phyloP scores from a whole-genome alignment of 1,140 invertebrate species.

The Lasaia peninsularis region DNA sequence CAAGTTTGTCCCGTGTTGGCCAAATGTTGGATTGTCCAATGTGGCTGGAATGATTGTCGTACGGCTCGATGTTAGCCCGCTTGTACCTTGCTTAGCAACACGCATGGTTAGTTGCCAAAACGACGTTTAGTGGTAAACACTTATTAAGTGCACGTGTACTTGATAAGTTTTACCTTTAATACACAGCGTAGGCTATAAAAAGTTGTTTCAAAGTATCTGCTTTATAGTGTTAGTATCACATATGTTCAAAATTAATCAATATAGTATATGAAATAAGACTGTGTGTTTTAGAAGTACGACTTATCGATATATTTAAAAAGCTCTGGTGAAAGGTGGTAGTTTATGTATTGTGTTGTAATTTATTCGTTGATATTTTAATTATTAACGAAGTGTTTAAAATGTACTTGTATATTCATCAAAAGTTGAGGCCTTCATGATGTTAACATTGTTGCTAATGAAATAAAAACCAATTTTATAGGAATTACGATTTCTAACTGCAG shows the following conservation, averaged over 20 bases:
- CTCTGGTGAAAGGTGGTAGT: background rate
- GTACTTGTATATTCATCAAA: too few relatives aligned
- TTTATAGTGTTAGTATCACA: slow-evolving; percentile 8
- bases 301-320: slow-evolving; percentile 10
- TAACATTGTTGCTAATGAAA: too few relatives aligned
- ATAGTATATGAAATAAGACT: slow-evolving; percentile 6
- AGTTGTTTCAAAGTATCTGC: background rate
- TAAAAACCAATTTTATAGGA: too few relatives aligned
- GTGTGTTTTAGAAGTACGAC: background rate
- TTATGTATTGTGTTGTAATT: too few relatives aligned
- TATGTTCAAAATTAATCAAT: background rate
- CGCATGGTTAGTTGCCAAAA: slow-evolving; percentile 14
- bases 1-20: slow-evolving; percentile 31
- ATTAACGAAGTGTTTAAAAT: too few relatives aligned
- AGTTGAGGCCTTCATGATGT: too few relatives aligned
- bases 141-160: slow-evolving; percentile 15
- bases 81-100: slow-evolving; percentile 32
- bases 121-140: slow-evolving; percentile 9
- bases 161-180: background rate
- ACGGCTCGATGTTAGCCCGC: slow-evolving; percentile 58
- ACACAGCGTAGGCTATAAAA: background rate
- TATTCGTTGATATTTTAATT: too few relatives aligned
- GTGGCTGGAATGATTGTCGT: slow-evolving; percentile 54
- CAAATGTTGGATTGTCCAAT: slow-evolving; percentile 49
- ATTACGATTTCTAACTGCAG: too few relatives aligned